Evolutionary conservation across 2,888 invertebrate genomes (phyloP).

Genomic region (Aporophyla nigra): DNA sequence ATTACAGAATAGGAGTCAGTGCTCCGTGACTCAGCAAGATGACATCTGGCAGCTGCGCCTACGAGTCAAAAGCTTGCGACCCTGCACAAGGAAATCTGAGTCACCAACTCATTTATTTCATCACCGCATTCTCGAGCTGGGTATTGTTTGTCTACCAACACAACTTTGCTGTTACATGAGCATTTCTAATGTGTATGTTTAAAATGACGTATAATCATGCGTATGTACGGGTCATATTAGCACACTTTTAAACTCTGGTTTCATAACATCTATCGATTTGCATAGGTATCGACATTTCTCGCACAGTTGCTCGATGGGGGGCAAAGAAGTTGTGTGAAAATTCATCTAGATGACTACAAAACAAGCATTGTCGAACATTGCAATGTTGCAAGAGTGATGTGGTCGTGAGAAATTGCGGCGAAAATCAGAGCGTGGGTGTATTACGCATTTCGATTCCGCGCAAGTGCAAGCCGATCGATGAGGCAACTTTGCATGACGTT

Average conservation of each 20-base stretch:
- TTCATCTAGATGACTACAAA: conserved; percentile 76
- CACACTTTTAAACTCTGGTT: conserved; percentile 71
- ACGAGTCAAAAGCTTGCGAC: conserved; percentile 72
- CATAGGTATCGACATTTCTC: conserved; percentile 77
- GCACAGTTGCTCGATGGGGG: conserved; percentile 69
- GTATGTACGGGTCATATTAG: conserved; percentile 59
- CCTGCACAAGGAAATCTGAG: conserved; percentile 79
- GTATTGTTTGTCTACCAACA: conserved; percentile 71
- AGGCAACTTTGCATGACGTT: conserved; percentile 80
- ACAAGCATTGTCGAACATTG: conserved; percentile 78
- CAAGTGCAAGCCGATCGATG: conserved; percentile 83
- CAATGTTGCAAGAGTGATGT: conserved; percentile 81
- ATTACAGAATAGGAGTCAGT: conserved; percentile 76
- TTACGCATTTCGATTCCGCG: conserved; percentile 81
- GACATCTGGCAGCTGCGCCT: conserved; percentile 83
- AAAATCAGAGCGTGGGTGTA: conserved; percentile 89
- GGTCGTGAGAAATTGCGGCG: conserved; percentile 84
- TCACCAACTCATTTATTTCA: conserved; percentile 84
- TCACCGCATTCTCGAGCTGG: conserved; percentile 77
- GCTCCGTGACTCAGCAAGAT: conserved; percentile 85
- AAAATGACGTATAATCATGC: conserved; percentile 69
- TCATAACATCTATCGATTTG: conserved; percentile 78
- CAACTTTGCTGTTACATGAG: conserved; percentile 65
- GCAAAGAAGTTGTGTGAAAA: conserved; percentile 83
- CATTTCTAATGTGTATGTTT: conserved; percentile 68